phyloP scores from a whole-genome alignment of 1,140 invertebrate species.

The Cydia strobilella region DNA sequence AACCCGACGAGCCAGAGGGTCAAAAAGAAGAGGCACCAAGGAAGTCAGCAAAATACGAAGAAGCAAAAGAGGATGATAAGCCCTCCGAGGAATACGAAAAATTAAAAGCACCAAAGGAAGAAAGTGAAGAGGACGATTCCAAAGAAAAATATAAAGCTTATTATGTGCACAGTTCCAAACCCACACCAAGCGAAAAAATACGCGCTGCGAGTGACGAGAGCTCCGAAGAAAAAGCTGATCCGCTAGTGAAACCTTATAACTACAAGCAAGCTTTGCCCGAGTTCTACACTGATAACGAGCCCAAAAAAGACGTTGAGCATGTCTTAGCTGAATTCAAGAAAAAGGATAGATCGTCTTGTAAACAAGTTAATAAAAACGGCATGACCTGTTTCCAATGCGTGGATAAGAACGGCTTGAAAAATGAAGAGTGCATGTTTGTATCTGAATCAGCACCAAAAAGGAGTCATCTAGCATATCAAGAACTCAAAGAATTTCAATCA shows the following conservation, averaged over 20 bases:
- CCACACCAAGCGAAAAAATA: slow-evolving; percentile 62
- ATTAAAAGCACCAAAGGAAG: slow-evolving; percentile 47
- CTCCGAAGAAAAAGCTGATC: slow-evolving; percentile 57
- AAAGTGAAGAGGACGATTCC: slow-evolving; percentile 61
- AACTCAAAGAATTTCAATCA: slow-evolving; percentile 78
- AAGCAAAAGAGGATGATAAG: slow-evolving; percentile 51
- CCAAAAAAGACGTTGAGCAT: slow-evolving; percentile 84
- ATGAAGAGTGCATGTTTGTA: slow-evolving; percentile 89
- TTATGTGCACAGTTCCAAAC: slow-evolving; percentile 63
- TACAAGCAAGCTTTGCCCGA: slow-evolving; percentile 74
- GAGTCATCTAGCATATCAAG: slow-evolving; percentile 81
- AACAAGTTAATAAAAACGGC: slow-evolving; percentile 84
- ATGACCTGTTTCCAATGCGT: slow-evolving; percentile 88
- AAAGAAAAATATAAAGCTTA: slow-evolving; percentile 75
- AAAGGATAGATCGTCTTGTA: slow-evolving; percentile 85
- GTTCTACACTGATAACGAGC: slow-evolving; percentile 75
- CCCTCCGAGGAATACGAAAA: slow-evolving; percentile 50
- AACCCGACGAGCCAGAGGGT: slow-evolving; percentile 74
- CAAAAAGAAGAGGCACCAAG: slow-evolving; percentile 62
- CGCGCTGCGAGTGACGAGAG: slow-evolving; percentile 55
- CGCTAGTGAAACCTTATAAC: slow-evolving; percentile 62
- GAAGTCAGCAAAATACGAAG: slow-evolving; percentile 65
- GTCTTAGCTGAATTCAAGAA: slow-evolving; percentile 85
- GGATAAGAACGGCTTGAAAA: slow-evolving; percentile 83
- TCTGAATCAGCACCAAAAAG: slow-evolving; percentile 82